Base-by-base conservation (phyloP, 2,797 vertebrate species). In the Phoeniculus purpureus region DNA sequence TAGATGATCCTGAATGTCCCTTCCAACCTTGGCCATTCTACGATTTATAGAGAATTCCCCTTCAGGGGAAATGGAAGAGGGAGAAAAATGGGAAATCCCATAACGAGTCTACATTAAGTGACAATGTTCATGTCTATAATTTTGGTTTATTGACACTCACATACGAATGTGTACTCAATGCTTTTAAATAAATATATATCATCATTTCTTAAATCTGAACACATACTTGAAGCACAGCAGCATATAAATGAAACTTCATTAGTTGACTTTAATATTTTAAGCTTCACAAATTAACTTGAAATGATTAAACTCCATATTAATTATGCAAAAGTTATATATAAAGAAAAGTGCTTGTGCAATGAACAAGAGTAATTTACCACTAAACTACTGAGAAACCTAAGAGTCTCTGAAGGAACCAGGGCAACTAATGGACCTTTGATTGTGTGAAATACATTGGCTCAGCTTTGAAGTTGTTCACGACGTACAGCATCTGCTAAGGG, bases 251-350 rank as follows among this genome's bases (percentile, higher is more conserved):
- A 83, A 87, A 50, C 25, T 5, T 12, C 72, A 52, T 61, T 43
- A 81, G 34, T 61, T 50, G 6, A 78, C 88, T 81, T 93, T 48
- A 95, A 72, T 91, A 72, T 89, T 94, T 86, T 34, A 77, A 85
- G 13, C 22, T 34, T 94, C 71, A 22, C 31, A 73, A 90, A 74
- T 89, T 21, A 81, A 37, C 29, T 87, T 87, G 82, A 82, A 83
- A 87, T 90, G 11, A 85, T 81, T 91, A 87, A 61, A 66, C 27
- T 64, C 27, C 27, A 15, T 34, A 83, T 47, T 65, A 78, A 94
- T 74, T 74, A 37, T 32, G 21, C 29, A 92, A 88, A 19, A 34
- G 43, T 20, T 25, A 45, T 8, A 71, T 23, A 7, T 65, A 60
- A 84, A 65, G 21, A 80, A 91, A 81, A 78, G 32, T 68, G 66